These are phyloP conservation scores for Setophaga kirtlandii DNA, from an alignment of 2,113 vertebrate species.

Conservation along the genomic window DNA sequence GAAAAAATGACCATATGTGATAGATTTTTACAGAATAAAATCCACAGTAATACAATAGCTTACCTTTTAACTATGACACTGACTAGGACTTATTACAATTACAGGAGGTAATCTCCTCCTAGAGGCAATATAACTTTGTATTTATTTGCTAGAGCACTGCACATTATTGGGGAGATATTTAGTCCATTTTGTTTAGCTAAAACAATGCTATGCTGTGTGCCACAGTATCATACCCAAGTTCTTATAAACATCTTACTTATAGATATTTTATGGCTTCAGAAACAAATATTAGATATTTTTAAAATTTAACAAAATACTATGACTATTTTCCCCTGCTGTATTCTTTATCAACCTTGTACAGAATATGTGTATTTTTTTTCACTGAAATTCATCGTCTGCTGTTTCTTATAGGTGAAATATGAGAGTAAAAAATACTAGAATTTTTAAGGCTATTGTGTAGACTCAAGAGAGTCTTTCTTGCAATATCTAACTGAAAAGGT, in stretches of 20 bases:
- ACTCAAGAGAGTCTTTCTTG: conserved; percentile 78
- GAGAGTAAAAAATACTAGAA: conserved; percentile 71
- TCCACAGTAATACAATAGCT: conserved; percentile 62
- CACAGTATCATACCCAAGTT: conserved; percentile 3
- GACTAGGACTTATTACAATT: conserved; percentile 71
- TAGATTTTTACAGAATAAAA: conserved; percentile 67
- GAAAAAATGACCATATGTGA: conserved; percentile 54
- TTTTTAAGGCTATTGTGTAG: conserved; percentile 75
- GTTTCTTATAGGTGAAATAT: conserved; percentile 62
- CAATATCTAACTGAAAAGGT: conserved; percentile 81
- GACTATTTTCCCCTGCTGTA: neutral
- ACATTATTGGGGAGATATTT: neutral
- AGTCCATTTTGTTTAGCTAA: conserved; percentile 56
- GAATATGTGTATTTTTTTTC: conserved; percentile 18
- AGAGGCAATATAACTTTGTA: conserved; percentile 40
- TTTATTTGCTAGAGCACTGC: conserved; percentile 31
- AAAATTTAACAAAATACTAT: neutral
- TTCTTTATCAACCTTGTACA: conserved; percentile 1
- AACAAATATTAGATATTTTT: neutral
- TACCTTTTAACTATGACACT: conserved; percentile 68
- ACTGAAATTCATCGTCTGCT: conserved; percentile 17
- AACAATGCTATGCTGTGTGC: neutral
- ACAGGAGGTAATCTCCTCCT: conserved; percentile 62
- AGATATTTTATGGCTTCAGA: neutral
- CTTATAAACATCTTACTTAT: neutral